These are phyloP conservation scores for Unio delphinus DNA, from an alignment of 2,888 invertebrate genomes.

Conservation along the genomic window DNA sequence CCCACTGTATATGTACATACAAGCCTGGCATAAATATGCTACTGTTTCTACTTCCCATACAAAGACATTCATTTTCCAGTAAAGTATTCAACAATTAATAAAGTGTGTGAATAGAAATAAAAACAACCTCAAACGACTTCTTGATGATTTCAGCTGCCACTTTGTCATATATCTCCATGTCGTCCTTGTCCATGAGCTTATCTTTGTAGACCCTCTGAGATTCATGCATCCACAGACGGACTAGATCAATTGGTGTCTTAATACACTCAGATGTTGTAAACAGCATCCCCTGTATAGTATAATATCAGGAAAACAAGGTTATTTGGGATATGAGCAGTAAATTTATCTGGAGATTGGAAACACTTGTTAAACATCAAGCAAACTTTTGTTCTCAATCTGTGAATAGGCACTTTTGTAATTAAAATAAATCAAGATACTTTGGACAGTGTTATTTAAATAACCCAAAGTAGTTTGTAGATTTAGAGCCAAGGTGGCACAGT, in stretches of 20 bases:
- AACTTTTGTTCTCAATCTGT: too few species aligned
- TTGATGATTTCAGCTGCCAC: conserved; percentile 91
- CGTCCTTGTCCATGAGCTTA: conserved; percentile 92
- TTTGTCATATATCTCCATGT: conserved; percentile 91
- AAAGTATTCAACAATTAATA: not conserved
- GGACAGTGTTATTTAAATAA: too few species aligned
- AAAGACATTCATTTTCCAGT: not conserved
- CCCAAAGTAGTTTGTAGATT: too few species aligned
- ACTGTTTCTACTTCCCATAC: not conserved
- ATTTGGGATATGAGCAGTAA: too few species aligned
- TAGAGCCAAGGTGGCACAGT: too few species aligned
- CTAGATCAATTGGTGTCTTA: conserved; percentile 84
- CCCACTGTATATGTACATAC: not conserved
- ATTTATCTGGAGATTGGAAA: too few species aligned
- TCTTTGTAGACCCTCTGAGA: conserved; percentile 94
- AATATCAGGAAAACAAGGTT: too few species aligned
- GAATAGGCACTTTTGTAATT: too few species aligned
- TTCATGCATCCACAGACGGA: conserved; percentile 94
- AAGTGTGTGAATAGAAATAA: not conserved
- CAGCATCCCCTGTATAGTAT: conserved; percentile 82
- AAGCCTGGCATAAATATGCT: not conserved
- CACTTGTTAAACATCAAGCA: too few species aligned
- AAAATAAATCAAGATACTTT: too few species aligned
- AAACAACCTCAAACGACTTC: conserved; percentile 84
- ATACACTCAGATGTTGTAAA: conserved; percentile 92